phyloP scores from a whole-genome alignment of 1,140 invertebrate genomes.

The Drosophila repleta region DNA sequence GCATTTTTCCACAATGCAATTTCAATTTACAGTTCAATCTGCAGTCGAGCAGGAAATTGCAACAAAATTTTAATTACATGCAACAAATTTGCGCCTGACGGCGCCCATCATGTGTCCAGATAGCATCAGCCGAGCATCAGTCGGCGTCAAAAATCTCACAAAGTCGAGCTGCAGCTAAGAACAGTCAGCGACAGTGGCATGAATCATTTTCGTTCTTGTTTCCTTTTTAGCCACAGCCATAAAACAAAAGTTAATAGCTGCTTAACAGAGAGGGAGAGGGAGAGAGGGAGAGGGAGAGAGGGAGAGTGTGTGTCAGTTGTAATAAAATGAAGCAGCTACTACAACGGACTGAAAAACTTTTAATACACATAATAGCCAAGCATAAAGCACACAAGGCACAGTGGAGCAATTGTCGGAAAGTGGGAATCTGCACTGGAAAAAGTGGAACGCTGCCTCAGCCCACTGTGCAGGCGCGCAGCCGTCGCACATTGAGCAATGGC shows the following conservation, averaged over 20 bases:
- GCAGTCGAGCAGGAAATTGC: slow-evolving; percentile 35
- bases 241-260: slow-evolving; percentile 76
- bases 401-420: neutral
- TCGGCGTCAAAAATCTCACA: neutral
- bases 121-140: neutral
- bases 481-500: slow-evolving; percentile 43
- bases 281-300: slow-evolving; percentile 24
- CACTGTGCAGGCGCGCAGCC: slow-evolving; percentile 19
- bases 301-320: slow-evolving; percentile 54
- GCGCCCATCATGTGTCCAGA: neutral
- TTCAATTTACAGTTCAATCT: slow-evolving; percentile 53
- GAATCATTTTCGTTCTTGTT: slow-evolving; percentile 52
- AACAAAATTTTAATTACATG: slow-evolving; percentile 72
- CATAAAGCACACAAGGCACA: slow-evolving; percentile 47
- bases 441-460: too few species aligned
- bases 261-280: slow-evolving; percentile 23
- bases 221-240: slow-evolving; percentile 46
- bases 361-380: slow-evolving; percentile 80
- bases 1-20: slow-evolving; percentile 58
- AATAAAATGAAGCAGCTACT: slow-evolving; percentile 76
- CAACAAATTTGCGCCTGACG: slow-evolving; percentile 31
- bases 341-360: slow-evolving; percentile 71
- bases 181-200: slow-evolving; percentile 47
- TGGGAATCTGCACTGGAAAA: neutral
- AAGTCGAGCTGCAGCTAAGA: slow-evolving; percentile 8